Evolutionary conservation across 2,797 vertebrate species (phyloP).

Genomic region (Phataginus tricuspis): DNA sequence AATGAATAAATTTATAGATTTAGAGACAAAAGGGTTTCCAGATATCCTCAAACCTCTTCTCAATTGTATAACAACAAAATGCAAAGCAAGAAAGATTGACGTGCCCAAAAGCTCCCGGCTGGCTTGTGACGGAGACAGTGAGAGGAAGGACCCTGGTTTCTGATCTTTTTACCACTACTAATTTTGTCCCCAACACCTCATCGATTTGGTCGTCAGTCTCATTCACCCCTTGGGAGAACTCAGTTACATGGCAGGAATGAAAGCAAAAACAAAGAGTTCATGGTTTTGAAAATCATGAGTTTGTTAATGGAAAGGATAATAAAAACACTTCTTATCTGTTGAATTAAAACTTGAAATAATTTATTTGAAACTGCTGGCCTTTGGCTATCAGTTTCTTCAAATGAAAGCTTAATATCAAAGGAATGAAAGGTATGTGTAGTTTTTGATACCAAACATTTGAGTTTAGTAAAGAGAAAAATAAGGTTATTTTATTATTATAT

Average conservation of each 20-base stretch:
- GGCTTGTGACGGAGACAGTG: not conserved
- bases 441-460: not conserved
- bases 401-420: not conserved
- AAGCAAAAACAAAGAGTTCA: not conserved
- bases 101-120: not conserved
- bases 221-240: not conserved
- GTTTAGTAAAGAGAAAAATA: constrained; percentile 32
- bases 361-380: not conserved
- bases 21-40: not conserved
- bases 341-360: not conserved
- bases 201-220: not conserved
- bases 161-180: not conserved
- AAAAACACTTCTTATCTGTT: not conserved
- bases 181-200: not conserved
- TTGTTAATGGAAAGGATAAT: not conserved
- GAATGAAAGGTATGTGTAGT: not conserved
- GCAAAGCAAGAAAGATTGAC: not conserved
- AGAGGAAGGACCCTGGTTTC: not conserved
- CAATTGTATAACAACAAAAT: constrained; percentile 15
- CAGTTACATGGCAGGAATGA: not conserved
- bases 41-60: not conserved
- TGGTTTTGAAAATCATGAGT: not conserved
- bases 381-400: not conserved
- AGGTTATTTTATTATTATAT: constrained; percentile 9
- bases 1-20: not conserved